A percentile compares a stretch with the other conserved stretches of the same genome.
Conservation (phyloP, 2,113 vertebrate species). For the Psittacara wagleri region DNA sequence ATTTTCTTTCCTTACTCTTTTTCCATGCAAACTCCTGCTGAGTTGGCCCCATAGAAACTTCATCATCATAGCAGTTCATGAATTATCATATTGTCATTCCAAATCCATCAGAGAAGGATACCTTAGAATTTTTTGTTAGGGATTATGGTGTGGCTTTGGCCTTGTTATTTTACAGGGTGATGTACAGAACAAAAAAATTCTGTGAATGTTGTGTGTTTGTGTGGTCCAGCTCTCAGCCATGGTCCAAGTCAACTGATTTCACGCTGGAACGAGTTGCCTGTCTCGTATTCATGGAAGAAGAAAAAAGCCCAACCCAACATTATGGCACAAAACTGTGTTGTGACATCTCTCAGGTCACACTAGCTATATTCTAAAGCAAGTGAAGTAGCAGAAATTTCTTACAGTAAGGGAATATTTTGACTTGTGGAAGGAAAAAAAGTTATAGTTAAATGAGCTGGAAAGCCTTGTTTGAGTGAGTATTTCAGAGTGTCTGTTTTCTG, state of each 20-base stretch:
- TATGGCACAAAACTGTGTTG: background rate
- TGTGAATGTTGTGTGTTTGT: background rate
- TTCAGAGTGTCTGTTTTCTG: conserved; percentile 27
- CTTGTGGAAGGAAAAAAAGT: background rate
- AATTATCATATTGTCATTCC: background rate
- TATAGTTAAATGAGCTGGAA: conserved; percentile 30
- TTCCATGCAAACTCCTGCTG: background rate
- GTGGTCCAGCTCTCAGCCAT: conserved; percentile 23
- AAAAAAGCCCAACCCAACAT: background rate
- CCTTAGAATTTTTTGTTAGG: background rate
- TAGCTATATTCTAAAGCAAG: background rate
- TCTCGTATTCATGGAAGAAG: background rate
- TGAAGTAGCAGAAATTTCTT: background rate
- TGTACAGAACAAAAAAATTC: background rate
- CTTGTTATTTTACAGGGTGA: conserved; percentile 3
- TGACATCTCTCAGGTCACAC: conserved; percentile 19
- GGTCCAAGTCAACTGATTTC: background rate
- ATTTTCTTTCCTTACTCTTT: background rate
- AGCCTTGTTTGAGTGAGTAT: background rate
- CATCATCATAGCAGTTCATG: background rate
- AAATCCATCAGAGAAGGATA: background rate
- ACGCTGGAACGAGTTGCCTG: background rate
- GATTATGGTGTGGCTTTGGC: background rate
- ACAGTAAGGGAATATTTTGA: background rate
- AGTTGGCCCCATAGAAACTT: background rate